phyloP scores from a whole-genome alignment of 35 echinoderm and acorn worm genomes.

The Heliocidaris tuberculata region DNA sequence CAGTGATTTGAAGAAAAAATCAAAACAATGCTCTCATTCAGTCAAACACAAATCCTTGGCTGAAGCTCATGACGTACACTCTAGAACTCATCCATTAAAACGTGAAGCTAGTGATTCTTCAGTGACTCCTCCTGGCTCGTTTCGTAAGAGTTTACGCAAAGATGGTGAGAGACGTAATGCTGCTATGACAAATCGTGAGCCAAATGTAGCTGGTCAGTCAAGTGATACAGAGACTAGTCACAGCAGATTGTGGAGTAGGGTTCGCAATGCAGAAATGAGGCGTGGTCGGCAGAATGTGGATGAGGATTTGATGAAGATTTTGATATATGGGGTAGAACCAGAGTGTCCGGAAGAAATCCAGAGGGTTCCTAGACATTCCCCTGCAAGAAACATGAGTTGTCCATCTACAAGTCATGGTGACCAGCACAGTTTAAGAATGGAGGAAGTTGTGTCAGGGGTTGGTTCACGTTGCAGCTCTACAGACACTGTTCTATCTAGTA shows the following conservation, averaged over 20 bases:
- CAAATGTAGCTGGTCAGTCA: neutral
- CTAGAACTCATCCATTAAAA: conserved; percentile 54
- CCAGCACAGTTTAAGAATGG: neutral
- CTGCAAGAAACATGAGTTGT: neutral
- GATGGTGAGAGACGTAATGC: conserved; percentile 26
- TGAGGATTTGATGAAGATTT: conserved; percentile 62
- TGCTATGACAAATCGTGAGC: neutral
- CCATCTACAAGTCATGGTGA: conserved; percentile 36
- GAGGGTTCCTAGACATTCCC: conserved; percentile 23
- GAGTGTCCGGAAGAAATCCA: conserved; percentile 34
- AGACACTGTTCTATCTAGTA: conserved; percentile 72
- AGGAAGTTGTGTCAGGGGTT: conserved; percentile 5
- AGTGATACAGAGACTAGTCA: conserved; percentile 55
- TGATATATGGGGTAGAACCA: conserved; percentile 72
- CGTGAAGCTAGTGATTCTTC: conserved; percentile 65
- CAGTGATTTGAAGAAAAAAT: neutral
- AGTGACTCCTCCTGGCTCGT: conserved; percentile 61
- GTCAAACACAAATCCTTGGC: neutral
- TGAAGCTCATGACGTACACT: neutral
- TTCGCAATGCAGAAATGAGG: conserved; percentile 68
- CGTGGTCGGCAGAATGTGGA: conserved; percentile 64
- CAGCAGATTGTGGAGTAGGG: conserved; percentile 61
- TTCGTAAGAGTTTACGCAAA: conserved; percentile 63
- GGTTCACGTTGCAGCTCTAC: conserved; percentile 70
- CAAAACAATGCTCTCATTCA: neutral